Base-by-base conservation (phyloP, 2,113 vertebrate species). In the Amphiprion percula region DNA sequence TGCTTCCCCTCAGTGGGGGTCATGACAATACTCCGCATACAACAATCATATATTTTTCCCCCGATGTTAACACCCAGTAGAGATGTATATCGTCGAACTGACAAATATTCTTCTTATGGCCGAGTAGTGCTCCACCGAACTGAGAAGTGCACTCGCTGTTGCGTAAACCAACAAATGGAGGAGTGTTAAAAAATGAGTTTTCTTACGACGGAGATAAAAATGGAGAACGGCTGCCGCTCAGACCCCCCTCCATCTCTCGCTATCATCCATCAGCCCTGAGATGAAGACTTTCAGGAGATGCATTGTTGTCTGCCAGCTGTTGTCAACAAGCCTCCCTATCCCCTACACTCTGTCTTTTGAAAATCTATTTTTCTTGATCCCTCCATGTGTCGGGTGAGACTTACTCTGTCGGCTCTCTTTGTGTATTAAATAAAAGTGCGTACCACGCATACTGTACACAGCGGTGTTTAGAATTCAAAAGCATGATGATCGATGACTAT, bases 231-330 rank as follows among this genome's bases (percentile, higher is more conserved):
- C 81, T 88, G 67, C 59, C 7, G 56, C 10, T 1, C 60, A 30
- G 53, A 74, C 61, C 76, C 68, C 49, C 49, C 79, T 80, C 80
- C 72, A 26, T 78, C 74, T 71, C 67, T 74, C 16, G 3, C 65
- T 68, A 41, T 78, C 80, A 92, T 88, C 85, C 77, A 82, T 91
- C 84, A 91, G 83, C 61, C 67, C 61, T 64, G 77, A 84, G 83
- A 92, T 88, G 82, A 88, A 89, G 79, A 84, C 77, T 80, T 90
- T 80, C 80, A 72, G 56, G 52, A 88, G 85, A 85, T 74, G 74
- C 68, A 77, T 79, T 21, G 76, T 77, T 74, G 61, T 90, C 66
- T 79, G 80, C 86, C 90, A 90, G 85, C 75, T 89, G 82, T 84
- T 84, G 73, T 78, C 76, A 84, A 74, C 56, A 77, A 78, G 37